Conservation (phyloP, 1,140 invertebrate species). For the Melipona quadrifasciata region DNA sequence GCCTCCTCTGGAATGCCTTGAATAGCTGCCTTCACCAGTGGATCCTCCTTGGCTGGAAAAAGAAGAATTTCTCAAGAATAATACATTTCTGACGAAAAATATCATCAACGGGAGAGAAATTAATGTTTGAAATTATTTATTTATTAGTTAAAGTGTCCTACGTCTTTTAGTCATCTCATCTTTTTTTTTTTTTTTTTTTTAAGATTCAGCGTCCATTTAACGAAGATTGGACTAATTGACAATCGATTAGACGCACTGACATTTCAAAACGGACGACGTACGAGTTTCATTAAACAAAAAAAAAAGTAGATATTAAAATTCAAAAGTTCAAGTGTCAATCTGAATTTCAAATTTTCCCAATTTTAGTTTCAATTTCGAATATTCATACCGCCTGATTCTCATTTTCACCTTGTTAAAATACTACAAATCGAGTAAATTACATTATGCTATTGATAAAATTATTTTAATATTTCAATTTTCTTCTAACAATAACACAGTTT, state of each 20-base stretch:
- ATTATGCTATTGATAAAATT: no score
- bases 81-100: background rate
- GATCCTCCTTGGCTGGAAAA: constrained; percentile 83
- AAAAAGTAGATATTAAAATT: background rate
- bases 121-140: background rate
- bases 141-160: background rate
- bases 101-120: background rate
- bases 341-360: background rate
- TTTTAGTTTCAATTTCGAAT: background rate
- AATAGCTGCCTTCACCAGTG: constrained; percentile 88
- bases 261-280: background rate
- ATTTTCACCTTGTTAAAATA: no score
- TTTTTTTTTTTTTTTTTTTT: no score
- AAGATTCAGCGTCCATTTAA: no score
- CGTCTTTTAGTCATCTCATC: no score
- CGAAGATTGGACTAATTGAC: no score
- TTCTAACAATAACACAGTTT: no score
- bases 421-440: no score
- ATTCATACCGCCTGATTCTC: background rate
- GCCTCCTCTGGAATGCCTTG: constrained; percentile 90
- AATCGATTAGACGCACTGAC: no score
- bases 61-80: constrained; percentile 1
- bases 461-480: no score
- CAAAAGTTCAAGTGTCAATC: background rate
- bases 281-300: background rate